A percentile compares a stretch with the other conserved stretches of the same genome.
Evolutionary conservation across 1,140 invertebrate species (phyloP).

Genomic region (Drosophila jambulina): DNA sequence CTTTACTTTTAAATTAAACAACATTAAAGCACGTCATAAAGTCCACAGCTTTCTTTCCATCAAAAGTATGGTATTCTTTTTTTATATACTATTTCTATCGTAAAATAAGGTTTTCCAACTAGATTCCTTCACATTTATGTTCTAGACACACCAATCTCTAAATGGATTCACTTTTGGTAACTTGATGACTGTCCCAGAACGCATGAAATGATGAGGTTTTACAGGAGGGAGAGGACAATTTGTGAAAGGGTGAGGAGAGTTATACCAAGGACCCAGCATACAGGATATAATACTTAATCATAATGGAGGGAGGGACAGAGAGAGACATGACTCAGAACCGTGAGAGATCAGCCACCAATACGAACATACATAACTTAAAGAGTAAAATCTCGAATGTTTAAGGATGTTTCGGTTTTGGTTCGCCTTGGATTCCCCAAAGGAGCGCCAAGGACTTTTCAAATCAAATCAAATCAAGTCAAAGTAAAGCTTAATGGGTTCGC

Average conservation of each 20-base stretch:
- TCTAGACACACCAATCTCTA: not conserved
- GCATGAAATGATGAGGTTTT: constrained; percentile 21
- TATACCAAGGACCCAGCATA: constrained; percentile 47
- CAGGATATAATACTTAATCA: constrained; percentile 21
- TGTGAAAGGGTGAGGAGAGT: constrained; percentile 17
- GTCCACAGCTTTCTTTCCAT: not conserved
- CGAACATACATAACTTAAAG: constrained; percentile 25
- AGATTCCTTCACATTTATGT: not conserved
- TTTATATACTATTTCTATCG: not conserved
- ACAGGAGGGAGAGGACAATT: not conserved
- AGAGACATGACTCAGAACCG: constrained; percentile 27
- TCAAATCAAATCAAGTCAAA: constrained; percentile 10
- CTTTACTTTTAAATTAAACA: not conserved
- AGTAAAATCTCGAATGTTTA: constrained; percentile 23
- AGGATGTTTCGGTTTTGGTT: constrained; percentile 20
- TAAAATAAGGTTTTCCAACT: not conserved
- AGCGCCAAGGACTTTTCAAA: constrained; percentile 2
- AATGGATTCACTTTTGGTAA: not conserved
- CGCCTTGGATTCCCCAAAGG: not conserved
- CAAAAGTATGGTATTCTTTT: too few relatives aligned
- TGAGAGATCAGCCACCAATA: constrained; percentile 46
- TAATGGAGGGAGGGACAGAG: constrained; percentile 2
- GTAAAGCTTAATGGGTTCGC: constrained; percentile 13
- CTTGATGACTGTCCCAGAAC: constrained; percentile 17
- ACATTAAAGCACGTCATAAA: not conserved